Percentiles rank a stretch among this genome's conserved stretches.
Evolutionary conservation across 2,888 invertebrate genomes (phyloP).

Genomic region (Euzetes globulus): DNA sequence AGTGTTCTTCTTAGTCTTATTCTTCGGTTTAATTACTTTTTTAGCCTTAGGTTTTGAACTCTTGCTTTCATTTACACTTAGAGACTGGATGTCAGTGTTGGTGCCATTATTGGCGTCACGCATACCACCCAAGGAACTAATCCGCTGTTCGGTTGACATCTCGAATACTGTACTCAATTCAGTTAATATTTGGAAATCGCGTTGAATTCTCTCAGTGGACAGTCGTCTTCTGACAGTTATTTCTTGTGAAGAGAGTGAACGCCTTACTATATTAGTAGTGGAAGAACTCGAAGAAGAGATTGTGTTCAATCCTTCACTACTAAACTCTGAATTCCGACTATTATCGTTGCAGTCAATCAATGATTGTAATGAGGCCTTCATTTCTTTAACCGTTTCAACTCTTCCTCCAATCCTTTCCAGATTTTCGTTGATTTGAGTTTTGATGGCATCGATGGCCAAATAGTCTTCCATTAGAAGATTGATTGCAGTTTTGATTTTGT

Average conservation of each 20-base stretch:
- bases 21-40: background rate
- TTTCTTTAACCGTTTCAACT: background rate
- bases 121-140: background rate
- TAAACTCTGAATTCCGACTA: background rate
- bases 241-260: background rate
- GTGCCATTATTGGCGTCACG: background rate
- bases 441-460: background rate
- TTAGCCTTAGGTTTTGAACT: background rate
- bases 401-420: background rate
- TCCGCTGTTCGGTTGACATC: background rate
- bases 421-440: background rate
- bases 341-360: background rate
- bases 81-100: background rate
- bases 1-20: background rate
- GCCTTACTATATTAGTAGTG: background rate
- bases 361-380: background rate
- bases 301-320: background rate
- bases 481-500: background rate
- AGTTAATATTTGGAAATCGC: background rate
- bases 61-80: background rate
- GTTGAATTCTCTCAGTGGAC: conserved; percentile 4
- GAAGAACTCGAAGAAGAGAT: too few species aligned
- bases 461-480: background rate
- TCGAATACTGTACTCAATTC: conserved; percentile 13
- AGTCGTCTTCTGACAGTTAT: background rate